Percentiles rank a stretch among this genome's conserved stretches.
Evolutionary conservation across 2,888 invertebrate genomes (phyloP).

Genomic region (Amiota minor): DNA sequence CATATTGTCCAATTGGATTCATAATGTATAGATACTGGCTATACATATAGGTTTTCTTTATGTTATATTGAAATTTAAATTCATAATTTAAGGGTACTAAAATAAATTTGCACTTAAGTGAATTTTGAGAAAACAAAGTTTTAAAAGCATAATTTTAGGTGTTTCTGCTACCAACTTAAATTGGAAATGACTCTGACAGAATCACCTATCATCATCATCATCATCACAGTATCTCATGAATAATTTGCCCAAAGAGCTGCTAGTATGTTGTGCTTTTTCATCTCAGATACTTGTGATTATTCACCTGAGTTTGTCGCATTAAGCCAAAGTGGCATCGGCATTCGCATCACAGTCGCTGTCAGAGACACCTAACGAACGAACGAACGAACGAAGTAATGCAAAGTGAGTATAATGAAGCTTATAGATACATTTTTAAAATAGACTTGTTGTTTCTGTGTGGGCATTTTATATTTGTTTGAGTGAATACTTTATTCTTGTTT

Average conservation of each 20-base stretch:
- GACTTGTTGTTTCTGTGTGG: not conserved
- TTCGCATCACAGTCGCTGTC: not conserved
- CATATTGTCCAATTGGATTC: no score
- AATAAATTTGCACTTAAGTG: no score
- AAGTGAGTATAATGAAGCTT: not conserved
- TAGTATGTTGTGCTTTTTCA: not conserved
- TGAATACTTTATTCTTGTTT: not conserved
- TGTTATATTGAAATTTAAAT: no score
- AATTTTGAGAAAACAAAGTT: no score
- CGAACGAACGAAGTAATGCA: not conserved
- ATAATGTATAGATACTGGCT: no score
- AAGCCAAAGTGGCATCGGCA: conserved; percentile 41
- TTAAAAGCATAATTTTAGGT: no score
- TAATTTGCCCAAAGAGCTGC: conserved; percentile 19
- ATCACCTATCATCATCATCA: not conserved
- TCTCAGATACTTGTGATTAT: conserved; percentile 7
- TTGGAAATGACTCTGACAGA: not conserved
- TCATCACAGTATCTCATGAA: not conserved
- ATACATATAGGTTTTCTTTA: no score
- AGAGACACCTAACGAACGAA: no score
- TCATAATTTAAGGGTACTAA: no score
- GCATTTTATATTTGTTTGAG: not conserved
- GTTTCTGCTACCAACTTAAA: no score
- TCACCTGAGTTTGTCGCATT: conserved; percentile 63
- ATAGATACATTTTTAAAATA: no score